phyloP scores from a whole-genome alignment of 2,113 vertebrate species.

The Callaeas wilsoni region DNA sequence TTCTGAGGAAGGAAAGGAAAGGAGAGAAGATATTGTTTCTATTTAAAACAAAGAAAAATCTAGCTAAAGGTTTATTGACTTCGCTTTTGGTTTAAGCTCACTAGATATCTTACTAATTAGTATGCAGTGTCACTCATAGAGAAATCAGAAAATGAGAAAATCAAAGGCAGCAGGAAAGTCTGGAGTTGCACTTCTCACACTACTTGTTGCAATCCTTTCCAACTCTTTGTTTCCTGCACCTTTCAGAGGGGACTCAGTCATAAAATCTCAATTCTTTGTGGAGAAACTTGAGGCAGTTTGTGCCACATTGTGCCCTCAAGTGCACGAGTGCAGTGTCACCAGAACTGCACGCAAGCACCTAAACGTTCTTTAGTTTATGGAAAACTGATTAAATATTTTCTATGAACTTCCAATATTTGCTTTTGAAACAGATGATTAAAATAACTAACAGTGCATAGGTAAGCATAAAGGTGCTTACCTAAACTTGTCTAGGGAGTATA shows the following conservation, averaged over 20 bases:
- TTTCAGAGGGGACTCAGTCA: not conserved
- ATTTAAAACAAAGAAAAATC: not conserved
- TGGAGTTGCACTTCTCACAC: not conserved
- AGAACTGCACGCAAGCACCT: not conserved
- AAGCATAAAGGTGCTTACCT: not conserved
- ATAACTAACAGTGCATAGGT: not conserved
- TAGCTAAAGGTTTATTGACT: not conserved
- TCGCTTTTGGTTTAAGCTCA: not conserved
- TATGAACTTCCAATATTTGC: not conserved
- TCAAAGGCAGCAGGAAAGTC: not conserved
- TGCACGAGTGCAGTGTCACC: not conserved
- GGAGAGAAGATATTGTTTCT: not conserved
- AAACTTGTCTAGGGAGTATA: not conserved
- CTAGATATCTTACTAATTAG: not conserved
- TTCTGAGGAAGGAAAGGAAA: not conserved
- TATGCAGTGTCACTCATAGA: not conserved
- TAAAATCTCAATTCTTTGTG: not conserved
- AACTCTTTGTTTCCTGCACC: not conserved
- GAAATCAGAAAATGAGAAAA: not conserved
- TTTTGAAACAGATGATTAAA: not conserved
- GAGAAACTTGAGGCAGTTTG: not conserved
- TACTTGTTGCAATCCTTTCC: not conserved
- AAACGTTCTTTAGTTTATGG: not conserved
- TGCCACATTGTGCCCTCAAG: not conserved
- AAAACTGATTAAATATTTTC: not conserved